Evolutionary conservation across 2,888 invertebrate species (phyloP), one percentile per base, ranked within the genome.

Genomic region (Toxonevra muliebris): DNA sequence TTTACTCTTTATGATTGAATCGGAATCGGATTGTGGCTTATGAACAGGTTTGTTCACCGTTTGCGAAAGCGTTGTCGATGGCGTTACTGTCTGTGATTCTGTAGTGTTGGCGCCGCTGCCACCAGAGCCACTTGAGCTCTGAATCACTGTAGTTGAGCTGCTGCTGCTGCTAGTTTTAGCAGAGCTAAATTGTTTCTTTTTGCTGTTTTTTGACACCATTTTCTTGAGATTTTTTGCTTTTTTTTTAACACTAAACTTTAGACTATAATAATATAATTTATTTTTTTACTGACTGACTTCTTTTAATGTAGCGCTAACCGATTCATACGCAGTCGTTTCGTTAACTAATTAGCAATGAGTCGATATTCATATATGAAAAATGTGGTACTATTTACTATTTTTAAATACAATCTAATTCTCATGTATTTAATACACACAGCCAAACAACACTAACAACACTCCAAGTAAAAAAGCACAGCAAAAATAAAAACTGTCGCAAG

Each of bases 201-300:
- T 72, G 62, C 60, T 59, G 48, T 69, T 70, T 76, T 80, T 83
- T 73, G 82, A 82, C 74, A 83, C 83, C 83, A 83, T 83, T 79
- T 76, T 77, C 45, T n/a, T 20, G 42, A 58, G 57, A 61, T 68
- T 60, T 75, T 66, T 73, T 76, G 69, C 75, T 61, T 61, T 19
- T 12, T 57, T 57, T 48, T n/a, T 48, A 5, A 1, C 48, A 15
- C 48, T 13, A 48, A 15, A 3, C 1, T 57, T 65, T 10, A 71
- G 66, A 53, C 60, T 71, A 61, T 42, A 42, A 53, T 61, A 68
- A 45, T 52, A 57, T 48, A 53, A 13, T 30, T 13, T 50, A 11
- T 64, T 61, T 58, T 45, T 66, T 70, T 60, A 61, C 12, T 30
- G 2, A 53, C 13, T 43, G 17, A 63, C 42, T 57, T 43, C n/a